Base-by-base conservation (phyloP, 2,888 invertebrate species). In the Malacosoma neustria region DNA sequence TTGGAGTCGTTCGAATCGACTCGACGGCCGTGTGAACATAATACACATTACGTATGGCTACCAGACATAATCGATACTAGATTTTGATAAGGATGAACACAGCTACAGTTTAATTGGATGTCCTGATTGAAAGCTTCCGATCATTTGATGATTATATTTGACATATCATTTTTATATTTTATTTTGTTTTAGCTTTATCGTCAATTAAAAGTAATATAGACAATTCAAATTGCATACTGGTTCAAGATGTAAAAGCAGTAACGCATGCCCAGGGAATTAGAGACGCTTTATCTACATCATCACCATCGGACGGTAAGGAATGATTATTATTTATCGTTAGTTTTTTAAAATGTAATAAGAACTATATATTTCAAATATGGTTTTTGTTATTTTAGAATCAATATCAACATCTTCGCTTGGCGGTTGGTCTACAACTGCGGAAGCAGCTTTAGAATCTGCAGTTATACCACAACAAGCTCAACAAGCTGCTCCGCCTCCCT, bases 191-290 rank as follows among this genome's bases (percentile, higher is more conserved):
- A 95, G 94, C 94, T 75, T 92, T 94, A 87, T 94, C 93, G 88
- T 94, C 94, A 73, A 94, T 95, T 93, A 92, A 94, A 86, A 92
- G 92, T 75, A 92, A 91, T 85, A 91, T 93, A 89, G 94, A 95
- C 88, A 91, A 92, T 84, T 90, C 93, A 69, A 94, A 94, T 86
- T 95, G 95, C 87, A 94, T 95, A 75, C 88, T 95, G 81, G 94
- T 95, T 71, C 94, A 95, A 90, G 95, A 93, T 77, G 92, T 93
- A 51, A 93, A 93, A 85, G 93, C 94, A 62, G 93, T 94, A 59
- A 94, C 95, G 61, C 93, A 95, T 72, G 94, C 95, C 81, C 93
- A 94, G 76, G 92, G 93, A 71, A 88, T 91, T 58, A 91, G 92
- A 79, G 94, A 93, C 74, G 90, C 92, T 52, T 64, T 84, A 69